Evolutionary conservation across 2,113 vertebrate species (phyloP).

Genomic region (Rostratula benghalensis): DNA sequence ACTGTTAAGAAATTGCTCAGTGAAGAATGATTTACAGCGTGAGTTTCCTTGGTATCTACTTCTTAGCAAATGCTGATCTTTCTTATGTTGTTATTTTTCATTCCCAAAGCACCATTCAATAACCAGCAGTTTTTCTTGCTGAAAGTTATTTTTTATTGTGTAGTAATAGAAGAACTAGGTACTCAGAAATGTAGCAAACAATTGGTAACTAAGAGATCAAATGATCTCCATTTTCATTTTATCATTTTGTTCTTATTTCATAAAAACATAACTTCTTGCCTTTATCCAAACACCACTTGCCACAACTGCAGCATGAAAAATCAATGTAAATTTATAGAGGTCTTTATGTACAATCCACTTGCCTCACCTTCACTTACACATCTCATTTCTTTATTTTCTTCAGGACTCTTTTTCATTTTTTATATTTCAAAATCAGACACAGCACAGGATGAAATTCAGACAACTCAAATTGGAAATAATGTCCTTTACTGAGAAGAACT

Average conservation of each 20-base stretch:
- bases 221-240: background rate
- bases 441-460: background rate
- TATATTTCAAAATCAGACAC: background rate
- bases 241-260: background rate
- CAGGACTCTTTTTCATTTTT: background rate
- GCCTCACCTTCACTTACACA: background rate
- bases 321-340: background rate
- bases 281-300: background rate
- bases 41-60: background rate
- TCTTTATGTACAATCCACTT: constrained; percentile 15
- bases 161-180: background rate
- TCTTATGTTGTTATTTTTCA: background rate
- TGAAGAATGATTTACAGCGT: background rate
- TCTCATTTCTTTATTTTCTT: background rate
- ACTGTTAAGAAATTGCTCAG: background rate
- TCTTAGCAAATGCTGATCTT: background rate
- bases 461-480: background rate
- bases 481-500: background rate
- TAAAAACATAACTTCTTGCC: constrained; percentile 33
- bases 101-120: background rate
- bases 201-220: background rate
- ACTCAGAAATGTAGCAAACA: background rate
- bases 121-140: background rate
- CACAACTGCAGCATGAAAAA: constrained; percentile 28
- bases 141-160: background rate